Percentiles rank a stretch among this genome's conserved stretches.
Evolutionary conservation across 2,113 vertebrate genomes (phyloP).

Genomic region (Anoura caudifer): DNA sequence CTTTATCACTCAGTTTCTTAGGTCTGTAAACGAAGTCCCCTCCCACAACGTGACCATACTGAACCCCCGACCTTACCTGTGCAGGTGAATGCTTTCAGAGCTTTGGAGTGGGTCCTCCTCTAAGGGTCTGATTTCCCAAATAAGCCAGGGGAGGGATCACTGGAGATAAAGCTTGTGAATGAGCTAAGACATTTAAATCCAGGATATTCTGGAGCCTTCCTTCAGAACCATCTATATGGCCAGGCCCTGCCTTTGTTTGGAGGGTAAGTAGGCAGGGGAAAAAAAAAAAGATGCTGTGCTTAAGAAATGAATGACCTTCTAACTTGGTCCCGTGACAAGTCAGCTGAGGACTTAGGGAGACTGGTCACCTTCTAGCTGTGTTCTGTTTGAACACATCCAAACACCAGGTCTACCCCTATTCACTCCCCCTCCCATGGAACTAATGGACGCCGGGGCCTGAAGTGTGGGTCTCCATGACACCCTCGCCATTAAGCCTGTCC

Average conservation of each 20-base stretch:
- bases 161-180: not conserved
- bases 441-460: not conserved
- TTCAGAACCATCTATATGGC: not conserved
- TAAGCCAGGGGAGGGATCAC: not conserved
- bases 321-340: constrained; percentile 42
- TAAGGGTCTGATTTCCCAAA: not conserved
- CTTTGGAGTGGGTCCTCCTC: not conserved
- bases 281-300: not conserved
- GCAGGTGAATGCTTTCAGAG: not conserved
- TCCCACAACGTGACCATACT: not conserved
- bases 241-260: constrained; percentile 1
- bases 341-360: constrained; percentile 54
- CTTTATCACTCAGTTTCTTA: not conserved
- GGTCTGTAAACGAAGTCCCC: not conserved
- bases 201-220: not conserved
- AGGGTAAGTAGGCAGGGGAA: constrained; percentile 28
- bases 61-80: not conserved
- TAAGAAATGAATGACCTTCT: constrained; percentile 60
- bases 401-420: not conserved
- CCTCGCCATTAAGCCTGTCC: not conserved
- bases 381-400: constrained; percentile 18
- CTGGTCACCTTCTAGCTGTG: not conserved
- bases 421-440: constrained; percentile 11
- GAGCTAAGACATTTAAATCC: not conserved
- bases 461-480: not conserved